Evolutionary conservation across 1,140 invertebrate genomes (phyloP).

Genomic region (Lucilia cuprina): DNA sequence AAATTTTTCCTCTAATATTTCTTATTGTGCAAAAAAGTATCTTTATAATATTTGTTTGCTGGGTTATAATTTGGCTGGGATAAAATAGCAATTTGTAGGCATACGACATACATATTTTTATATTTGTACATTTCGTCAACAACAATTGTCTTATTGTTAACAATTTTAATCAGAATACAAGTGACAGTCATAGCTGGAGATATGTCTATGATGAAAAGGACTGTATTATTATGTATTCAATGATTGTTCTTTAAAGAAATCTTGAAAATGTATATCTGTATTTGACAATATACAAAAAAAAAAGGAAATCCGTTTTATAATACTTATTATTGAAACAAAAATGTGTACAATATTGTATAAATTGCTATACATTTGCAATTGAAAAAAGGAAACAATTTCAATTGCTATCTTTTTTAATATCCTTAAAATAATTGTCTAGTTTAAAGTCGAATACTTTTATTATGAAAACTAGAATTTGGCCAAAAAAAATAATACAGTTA

Average conservation of each 20-base stretch:
- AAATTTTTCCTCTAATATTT: no score
- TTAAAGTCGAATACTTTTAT: no score
- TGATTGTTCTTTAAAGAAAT: not conserved
- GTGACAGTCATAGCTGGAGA: not conserved
- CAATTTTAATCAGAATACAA: not conserved
- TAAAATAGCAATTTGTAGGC: not conserved
- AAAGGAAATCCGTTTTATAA: not conserved
- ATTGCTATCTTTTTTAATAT: no score
- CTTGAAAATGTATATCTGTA: no score
- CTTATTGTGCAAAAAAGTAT: no score
- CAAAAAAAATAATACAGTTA: no score
- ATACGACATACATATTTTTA: not conserved
- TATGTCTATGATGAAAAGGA: not conserved
- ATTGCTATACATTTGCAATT: no score
- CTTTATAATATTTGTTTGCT: no score
- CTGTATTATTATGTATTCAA: not conserved
- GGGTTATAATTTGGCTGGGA: no score
- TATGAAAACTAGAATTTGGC: no score
- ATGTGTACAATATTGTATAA: not conserved
- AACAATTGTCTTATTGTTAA: not conserved
- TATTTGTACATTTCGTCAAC: not conserved
- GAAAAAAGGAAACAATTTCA: no score
- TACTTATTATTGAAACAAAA: not conserved
- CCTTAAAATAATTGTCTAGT: no score
- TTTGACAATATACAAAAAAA: not conserved